Base-by-base conservation (phyloP, 1,140 invertebrate species). In the Helicorthomorpha holstii region DNA sequence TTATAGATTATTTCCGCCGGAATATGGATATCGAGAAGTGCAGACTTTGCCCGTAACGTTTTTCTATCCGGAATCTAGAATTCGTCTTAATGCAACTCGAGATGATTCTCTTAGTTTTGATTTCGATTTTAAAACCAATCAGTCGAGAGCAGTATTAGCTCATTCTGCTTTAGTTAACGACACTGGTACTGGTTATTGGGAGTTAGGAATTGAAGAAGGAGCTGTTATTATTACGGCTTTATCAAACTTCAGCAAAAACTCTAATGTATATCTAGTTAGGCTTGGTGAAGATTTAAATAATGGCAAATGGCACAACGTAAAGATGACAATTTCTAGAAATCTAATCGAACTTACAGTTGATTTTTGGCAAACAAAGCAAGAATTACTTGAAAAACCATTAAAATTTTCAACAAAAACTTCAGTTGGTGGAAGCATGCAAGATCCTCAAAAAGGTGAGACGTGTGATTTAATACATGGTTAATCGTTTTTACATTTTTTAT, bases 21-120 rank as follows among this genome's bases (percentile, higher is more conserved):
- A 88, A 64, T 87, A 85, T 60, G 79, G 80, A 56, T 85, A 89
- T 63, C 76, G 78, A 42, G 79, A 86, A 64, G 83, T 90, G 10
- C 79, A 85, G 60, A 81, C 86, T 24, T 87, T 92, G 61, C 88
- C 89, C 10, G 82, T 93, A 54, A 91, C 89, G 24, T 91, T 90
- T 73, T 87, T 87, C 16, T 89, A 89, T 64, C 79, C 85, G 38
- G 82, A 81, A 42, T 85, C 85, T 50, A 83, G 88, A 64, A 84
- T 90, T 64, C 82, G 81, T 79, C 84, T 82, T 24, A 77, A 79
- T 59, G 76, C 79, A 63, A 75, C 74, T 50, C 79, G 73, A 34
- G 74, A 79, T 57, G 54, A 63, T 23, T 77, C 76, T 52, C 72
- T 93, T 52, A 79, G 79, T 60, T 69, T 94, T 44, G 79, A 79